A percentile compares a stretch with the other conserved stretches of the same genome.
These are phyloP conservation scores for Anoplophora glabripennis DNA, from an alignment of 1,140 invertebrate species.

Conservation along the genomic window DNA sequence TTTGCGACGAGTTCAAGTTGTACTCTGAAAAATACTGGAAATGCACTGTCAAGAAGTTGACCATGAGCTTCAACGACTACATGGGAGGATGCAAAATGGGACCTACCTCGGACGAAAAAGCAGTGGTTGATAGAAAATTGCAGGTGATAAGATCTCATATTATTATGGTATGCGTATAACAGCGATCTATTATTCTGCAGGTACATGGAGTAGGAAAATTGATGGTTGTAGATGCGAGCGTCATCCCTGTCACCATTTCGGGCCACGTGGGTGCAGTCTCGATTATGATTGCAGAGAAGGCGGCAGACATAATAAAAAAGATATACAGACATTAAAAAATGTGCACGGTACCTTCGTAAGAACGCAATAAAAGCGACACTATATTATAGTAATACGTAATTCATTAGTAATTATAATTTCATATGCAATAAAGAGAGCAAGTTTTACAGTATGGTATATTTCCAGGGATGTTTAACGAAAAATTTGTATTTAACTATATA, in stretches of 20 bases:
- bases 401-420: no score
- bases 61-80: conserved; percentile 60
- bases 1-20: conserved; percentile 24
- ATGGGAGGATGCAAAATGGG: conserved; percentile 76
- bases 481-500: no score
- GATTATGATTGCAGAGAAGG: conserved; percentile 84
- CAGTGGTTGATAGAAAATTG: conserved; percentile 67
- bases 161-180: conserved; percentile 49
- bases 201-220: conserved; percentile 61
- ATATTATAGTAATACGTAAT: no score
- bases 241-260: conserved; percentile 67
- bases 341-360: no score
- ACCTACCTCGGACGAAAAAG: conserved; percentile 55
- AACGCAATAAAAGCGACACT: no score
- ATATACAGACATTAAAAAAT: neutral
- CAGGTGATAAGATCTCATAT: no score
- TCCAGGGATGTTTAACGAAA: no score
- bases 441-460: no score
- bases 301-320: conserved; percentile 71
- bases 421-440: no score
- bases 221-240: conserved; percentile 70
- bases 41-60: conserved; percentile 58
- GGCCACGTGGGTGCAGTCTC: conserved; percentile 71
- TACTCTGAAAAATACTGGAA: conserved; percentile 32
- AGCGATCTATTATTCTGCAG: conserved; percentile 44